Evolutionary conservation across 2,113 vertebrate genomes (phyloP), one percentile per base, ranked within the genome.

Genomic region (Actenoides lindsayi): DNA sequence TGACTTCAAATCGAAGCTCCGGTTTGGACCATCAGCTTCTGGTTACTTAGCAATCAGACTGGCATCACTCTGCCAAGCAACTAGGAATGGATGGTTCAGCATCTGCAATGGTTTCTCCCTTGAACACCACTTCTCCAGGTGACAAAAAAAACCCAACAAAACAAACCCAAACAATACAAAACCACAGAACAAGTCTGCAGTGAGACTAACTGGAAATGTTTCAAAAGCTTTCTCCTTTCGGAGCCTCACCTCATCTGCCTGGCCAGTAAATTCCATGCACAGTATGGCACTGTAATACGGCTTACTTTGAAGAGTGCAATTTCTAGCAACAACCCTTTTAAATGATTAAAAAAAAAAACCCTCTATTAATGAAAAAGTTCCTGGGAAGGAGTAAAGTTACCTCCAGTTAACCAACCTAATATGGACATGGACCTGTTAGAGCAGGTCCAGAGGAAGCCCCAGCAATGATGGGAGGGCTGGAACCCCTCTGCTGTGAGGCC

Each of bases 41-140:
- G 0, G 18, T 81, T 78, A 15, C 64, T 68, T 39, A 50, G 67
- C 74, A 60, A 17, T 42, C 1, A 2, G 44, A 25, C 16, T 48
- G 0, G 0, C 27, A 67, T 14, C n/a, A 16, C 14, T 20, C 21
- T 0, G 1, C 44, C 56, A 13, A 37, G 48, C 28, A 21, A 33
- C 1, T 4, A 60, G 31, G 51, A 68, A 53, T 1, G 9, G 64
- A 75, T 7, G 3, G 37, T 62, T 68, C 51, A 31, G 46, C 17
- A 46, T 4, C 0, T 6, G 9, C 17, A 18, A 48, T 4, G 5
- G 16, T 5, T 70, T 59, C 54, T 42, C 20, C 60, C 50, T 46
- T 35, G 13, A 31, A n/a, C 42, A 54, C 10, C 23, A 8, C 15
- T 28, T 79, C 25, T 37, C 28, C 68, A 78, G 30, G 41, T 5